These are phyloP conservation scores for Porites australiensis DNA, from an alignment of 64 coral and sea anemone genomes.

Conservation along the genomic window DNA sequence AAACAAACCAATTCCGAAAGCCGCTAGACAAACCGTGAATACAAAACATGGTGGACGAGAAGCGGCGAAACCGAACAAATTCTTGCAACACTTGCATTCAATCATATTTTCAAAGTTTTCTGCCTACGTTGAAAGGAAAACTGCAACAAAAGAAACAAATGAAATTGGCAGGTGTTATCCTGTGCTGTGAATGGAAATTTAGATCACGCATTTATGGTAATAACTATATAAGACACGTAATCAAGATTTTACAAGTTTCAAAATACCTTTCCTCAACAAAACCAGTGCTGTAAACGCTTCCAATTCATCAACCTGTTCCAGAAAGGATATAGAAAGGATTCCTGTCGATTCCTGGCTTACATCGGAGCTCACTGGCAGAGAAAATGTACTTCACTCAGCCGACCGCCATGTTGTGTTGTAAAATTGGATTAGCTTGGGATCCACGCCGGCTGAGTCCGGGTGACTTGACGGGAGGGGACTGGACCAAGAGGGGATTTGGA, in stretches of 20 bases:
- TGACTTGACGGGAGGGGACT: too few species aligned
- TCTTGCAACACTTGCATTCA: conserved; percentile 84
- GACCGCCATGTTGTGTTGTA: background rate
- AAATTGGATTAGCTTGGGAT: background rate
- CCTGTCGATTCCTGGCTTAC: background rate
- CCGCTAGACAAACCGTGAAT: conserved; percentile 77
- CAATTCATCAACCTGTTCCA: background rate
- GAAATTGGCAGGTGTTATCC: conserved; percentile 28
- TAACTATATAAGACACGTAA: background rate
- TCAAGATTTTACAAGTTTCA: background rate
- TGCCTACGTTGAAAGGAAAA: background rate
- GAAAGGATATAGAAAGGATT: background rate
- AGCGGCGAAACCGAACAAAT: conserved; percentile 76
- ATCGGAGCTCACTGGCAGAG: background rate
- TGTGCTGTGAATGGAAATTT: background rate
- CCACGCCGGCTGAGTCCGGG: background rate
- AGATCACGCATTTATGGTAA: background rate
- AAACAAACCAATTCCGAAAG: conserved; percentile 90
- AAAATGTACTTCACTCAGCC: background rate
- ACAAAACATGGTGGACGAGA: conserved; percentile 76
- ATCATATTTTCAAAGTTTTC: conserved; percentile 38
- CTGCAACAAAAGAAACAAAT: background rate
- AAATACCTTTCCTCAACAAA: background rate
- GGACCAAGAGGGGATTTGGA: too few species aligned
- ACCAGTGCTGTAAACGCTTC: background rate